These are phyloP conservation scores for Hucho hucho DNA, from an alignment of 2,113 vertebrate genomes.

Conservation along the genomic window DNA sequence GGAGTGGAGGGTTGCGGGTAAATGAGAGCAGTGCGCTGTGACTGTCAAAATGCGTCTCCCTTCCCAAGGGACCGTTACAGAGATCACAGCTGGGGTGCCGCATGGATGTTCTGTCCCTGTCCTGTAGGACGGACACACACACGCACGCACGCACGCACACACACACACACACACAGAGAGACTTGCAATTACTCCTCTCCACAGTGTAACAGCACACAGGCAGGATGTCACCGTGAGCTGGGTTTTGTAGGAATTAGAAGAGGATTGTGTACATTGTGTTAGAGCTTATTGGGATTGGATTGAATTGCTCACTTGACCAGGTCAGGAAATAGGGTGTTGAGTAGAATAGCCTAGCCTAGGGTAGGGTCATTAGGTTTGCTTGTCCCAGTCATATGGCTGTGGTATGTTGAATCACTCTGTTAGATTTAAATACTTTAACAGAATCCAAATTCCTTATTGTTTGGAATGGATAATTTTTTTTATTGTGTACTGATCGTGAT, in stretches of 20 bases:
- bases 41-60: neutral
- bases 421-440: neutral
- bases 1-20: neutral
- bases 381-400: neutral
- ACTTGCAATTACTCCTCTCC: neutral
- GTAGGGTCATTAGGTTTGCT: neutral
- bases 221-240: too few species aligned
- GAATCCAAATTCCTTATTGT: too few species aligned
- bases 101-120: neutral
- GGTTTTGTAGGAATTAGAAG: too few species aligned
- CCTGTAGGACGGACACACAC: neutral
- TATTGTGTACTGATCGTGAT: neutral
- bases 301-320: too few species aligned
- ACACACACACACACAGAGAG: neutral
- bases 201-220: too few species aligned
- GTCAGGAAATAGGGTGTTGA: too few species aligned
- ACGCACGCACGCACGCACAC: constrained; percentile 11
- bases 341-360: too few species aligned
- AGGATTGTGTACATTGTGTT: too few species aligned
- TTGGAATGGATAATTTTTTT: too few species aligned
- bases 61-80: neutral
- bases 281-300: too few species aligned
- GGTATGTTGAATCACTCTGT: neutral
- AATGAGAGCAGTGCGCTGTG: neutral
- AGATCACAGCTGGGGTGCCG: neutral